A percentile compares a stretch with the other conserved stretches of the same genome.
These are phyloP conservation scores for Drosophila littoralis DNA, from an alignment of 1,140 invertebrate genomes.

Conservation along the genomic window DNA sequence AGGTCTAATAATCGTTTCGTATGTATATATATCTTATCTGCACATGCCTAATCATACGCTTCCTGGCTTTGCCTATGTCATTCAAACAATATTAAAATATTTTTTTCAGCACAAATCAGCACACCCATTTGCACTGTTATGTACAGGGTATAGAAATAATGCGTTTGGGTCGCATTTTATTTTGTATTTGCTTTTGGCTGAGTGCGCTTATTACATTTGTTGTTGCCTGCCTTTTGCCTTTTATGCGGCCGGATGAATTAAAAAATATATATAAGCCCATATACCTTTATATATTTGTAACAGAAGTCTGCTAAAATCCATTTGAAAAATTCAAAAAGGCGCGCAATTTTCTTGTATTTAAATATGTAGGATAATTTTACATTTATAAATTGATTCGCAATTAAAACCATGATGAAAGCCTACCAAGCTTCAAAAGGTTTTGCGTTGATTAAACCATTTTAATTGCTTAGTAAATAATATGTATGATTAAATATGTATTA, in stretches of 20 bases:
- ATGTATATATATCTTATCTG: too few relatives aligned
- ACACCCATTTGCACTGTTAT: neutral
- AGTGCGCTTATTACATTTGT: constrained; percentile 29
- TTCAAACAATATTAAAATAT: neutral
- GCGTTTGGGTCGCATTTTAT: constrained; percentile 53
- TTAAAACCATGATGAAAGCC: constrained; percentile 52
- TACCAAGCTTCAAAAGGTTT: neutral
- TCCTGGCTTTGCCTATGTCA: neutral
- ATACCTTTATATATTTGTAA: neutral
- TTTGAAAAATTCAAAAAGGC: constrained; percentile 15
- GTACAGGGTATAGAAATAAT: constrained; percentile 53
- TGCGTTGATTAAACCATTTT: neutral
- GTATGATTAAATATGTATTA: too few relatives aligned
- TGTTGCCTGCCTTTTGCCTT: constrained; percentile 44
- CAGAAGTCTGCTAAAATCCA: constrained; percentile 14
- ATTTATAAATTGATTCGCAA: constrained; percentile 73
- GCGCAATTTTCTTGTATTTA: constrained; percentile 67
- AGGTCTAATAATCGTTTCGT: too few relatives aligned
- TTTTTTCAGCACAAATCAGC: too few relatives aligned
- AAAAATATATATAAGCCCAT: constrained; percentile 48
- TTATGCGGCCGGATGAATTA: constrained; percentile 63
- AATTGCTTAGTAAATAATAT: too few relatives aligned
- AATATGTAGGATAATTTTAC: constrained; percentile 51
- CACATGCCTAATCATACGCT: too few relatives aligned
- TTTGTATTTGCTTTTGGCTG: constrained; percentile 20